Percentiles rank a stretch among this genome's conserved stretches.
Evolutionary conservation across 2,113 vertebrate genomes (phyloP).

Genomic region (Scytalopus superciliaris): DNA sequence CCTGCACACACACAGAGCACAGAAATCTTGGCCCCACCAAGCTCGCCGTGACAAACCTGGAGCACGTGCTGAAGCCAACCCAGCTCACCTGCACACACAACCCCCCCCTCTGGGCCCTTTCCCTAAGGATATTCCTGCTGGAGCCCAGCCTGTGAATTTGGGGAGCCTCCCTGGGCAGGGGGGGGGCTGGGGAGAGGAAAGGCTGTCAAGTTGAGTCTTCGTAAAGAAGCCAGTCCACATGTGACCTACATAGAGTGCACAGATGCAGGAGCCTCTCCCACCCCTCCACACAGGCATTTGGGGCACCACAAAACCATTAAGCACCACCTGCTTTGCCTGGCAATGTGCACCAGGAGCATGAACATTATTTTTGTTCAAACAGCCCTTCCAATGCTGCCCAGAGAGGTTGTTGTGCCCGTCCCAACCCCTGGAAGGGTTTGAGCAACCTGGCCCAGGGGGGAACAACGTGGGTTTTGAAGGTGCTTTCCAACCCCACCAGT

Average conservation of each 20-base stretch:
- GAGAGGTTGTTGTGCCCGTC: too few relatives aligned
- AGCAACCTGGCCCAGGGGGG: background rate
- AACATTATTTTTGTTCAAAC: background rate
- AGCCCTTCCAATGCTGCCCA: background rate
- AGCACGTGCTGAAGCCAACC: background rate
- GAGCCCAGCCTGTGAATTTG: background rate
- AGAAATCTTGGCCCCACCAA: background rate
- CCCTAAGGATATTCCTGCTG: background rate
- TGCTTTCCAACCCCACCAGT: background rate
- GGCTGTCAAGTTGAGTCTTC: conserved; percentile 40
- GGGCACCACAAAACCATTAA: too few relatives aligned
- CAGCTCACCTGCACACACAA: background rate
- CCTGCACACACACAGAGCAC: background rate
- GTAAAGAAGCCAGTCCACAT: conserved; percentile 1
- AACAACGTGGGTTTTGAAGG: background rate
- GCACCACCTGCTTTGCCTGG: background rate
- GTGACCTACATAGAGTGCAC: conserved; percentile 62
- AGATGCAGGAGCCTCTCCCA: conserved; percentile 19
- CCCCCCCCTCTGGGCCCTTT: background rate
- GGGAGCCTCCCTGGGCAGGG: background rate
- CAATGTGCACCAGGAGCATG: background rate
- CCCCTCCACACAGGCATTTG: too few relatives aligned
- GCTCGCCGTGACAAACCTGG: background rate
- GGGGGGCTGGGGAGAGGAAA: background rate
- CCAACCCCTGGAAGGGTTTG: background rate